These are phyloP conservation scores for Pangasius djambal DNA, from an alignment of 2,797 vertebrate genomes.

Conservation along the genomic window DNA sequence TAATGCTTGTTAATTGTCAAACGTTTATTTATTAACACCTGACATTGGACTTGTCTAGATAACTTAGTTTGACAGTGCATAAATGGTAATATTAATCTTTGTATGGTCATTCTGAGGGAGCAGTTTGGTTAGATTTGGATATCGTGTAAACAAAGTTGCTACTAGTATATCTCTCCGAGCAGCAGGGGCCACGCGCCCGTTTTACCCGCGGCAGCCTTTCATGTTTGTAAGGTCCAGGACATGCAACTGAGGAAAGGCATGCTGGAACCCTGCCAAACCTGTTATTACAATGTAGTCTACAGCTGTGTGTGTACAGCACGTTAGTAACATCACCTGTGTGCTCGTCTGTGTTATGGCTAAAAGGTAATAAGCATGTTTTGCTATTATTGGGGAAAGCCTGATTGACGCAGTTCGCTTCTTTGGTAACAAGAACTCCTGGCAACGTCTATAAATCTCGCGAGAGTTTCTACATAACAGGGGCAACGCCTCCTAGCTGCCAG, in stretches of 20 bases:
- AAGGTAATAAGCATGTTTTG: not conserved
- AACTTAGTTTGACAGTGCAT: not conserved
- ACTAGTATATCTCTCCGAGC: not conserved
- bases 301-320: too few species aligned
- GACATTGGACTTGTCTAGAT: not conserved
- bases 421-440: not conserved
- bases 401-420: not conserved
- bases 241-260: not conserved
- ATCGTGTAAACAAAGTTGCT: not conserved
- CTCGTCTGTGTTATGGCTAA: not conserved
- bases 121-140: not conserved
- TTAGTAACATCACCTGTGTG: not conserved
- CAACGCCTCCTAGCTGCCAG: not conserved
- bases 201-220: not conserved
- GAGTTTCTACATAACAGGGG: not conserved
- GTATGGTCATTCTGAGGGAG: not conserved
- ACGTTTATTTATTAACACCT: not conserved
- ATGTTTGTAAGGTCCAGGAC: not conserved
- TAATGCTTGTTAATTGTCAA: not conserved
- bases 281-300: not conserved
- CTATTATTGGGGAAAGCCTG: not conserved
- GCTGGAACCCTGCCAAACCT: not conserved
- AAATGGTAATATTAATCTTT: not conserved
- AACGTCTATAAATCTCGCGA: slow-evolving; percentile 1
- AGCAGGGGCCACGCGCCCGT: not conserved